Conservation (phyloP, 2,113 vertebrate genomes). For the Cheilinus undulatus region DNA sequence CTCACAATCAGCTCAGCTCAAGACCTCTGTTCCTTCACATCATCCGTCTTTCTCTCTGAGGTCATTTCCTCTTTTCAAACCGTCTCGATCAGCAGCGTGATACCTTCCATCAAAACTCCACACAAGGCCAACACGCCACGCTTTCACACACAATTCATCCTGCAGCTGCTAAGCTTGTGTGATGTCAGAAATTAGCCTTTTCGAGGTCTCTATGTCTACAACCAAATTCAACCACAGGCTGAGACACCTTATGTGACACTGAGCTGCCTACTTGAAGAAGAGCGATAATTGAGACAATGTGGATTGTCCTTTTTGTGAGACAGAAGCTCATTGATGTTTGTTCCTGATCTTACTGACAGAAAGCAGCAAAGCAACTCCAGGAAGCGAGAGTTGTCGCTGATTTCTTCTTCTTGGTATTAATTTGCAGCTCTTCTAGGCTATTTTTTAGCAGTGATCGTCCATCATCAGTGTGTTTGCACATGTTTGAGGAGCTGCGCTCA, state of each 20-base stretch:
- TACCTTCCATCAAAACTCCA: background rate
- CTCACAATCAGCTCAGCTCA: background rate
- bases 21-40: background rate
- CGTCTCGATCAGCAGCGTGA: background rate
- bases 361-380: conserved; percentile 22
- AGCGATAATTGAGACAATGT: background rate
- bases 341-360: conserved; percentile 17
- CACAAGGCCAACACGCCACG: background rate
- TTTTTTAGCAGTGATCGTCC: conserved; percentile 53
- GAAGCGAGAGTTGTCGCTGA: conserved; percentile 19
- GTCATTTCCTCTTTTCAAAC: background rate
- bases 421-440: conserved; percentile 52
- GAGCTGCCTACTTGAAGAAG: background rate
- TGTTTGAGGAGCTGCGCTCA: conserved; percentile 46
- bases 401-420: conserved; percentile 66
- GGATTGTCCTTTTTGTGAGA: conserved; percentile 2
- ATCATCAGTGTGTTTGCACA: conserved; percentile 64
- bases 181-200: conserved; percentile 1
- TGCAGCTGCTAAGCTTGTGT: background rate
- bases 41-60: background rate
- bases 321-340: background rate
- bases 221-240: background rate
- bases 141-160: background rate
- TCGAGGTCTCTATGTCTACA: conserved; percentile 12
- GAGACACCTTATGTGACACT: background rate